These are phyloP conservation scores for Siniperca undulata DNA, from an alignment of 2,797 vertebrate species.

Conservation along the genomic window DNA sequence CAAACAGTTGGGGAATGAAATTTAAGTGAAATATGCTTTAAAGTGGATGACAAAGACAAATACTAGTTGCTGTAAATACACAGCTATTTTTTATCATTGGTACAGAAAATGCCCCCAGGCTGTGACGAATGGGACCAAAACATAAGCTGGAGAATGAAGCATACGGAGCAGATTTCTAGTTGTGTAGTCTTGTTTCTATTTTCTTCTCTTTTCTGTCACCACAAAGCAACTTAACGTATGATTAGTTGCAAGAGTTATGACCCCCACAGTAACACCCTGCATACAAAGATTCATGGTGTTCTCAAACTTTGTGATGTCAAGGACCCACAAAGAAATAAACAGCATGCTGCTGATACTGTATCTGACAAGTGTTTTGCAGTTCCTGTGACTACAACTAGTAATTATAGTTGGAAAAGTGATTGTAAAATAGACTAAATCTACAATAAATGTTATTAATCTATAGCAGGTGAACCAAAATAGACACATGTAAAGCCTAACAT, in stretches of 20 bases:
- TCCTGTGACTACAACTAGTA: background rate
- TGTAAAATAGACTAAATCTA: background rate
- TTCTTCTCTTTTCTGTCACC: slow-evolving; percentile 26
- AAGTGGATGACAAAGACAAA: slow-evolving; percentile 11
- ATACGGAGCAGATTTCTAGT: slow-evolving; percentile 18
- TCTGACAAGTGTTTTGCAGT: background rate
- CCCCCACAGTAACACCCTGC: background rate
- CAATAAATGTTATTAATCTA: background rate
- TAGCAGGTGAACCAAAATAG: background rate
- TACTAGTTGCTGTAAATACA: slow-evolving; percentile 8
- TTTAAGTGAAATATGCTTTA: background rate
- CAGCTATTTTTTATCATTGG: slow-evolving; percentile 25
- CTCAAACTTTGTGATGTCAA: slow-evolving; percentile 2
- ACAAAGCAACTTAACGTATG: slow-evolving; percentile 17
- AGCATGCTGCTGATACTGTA: background rate
- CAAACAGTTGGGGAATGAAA: background rate
- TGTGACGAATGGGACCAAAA: slow-evolving; percentile 28
- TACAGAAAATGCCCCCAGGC: slow-evolving; percentile 19
- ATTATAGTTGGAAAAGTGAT: background rate
- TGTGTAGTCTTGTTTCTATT: slow-evolving; percentile 7
- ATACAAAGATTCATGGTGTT: background rate
- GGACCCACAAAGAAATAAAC: background rate
- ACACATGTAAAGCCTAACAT: background rate
- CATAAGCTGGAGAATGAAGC: slow-evolving; percentile 27
- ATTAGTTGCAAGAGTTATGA: slow-evolving; percentile 40